phyloP scores from a whole-genome alignment of 2,113 vertebrate species.

The Euleptes europaea region DNA sequence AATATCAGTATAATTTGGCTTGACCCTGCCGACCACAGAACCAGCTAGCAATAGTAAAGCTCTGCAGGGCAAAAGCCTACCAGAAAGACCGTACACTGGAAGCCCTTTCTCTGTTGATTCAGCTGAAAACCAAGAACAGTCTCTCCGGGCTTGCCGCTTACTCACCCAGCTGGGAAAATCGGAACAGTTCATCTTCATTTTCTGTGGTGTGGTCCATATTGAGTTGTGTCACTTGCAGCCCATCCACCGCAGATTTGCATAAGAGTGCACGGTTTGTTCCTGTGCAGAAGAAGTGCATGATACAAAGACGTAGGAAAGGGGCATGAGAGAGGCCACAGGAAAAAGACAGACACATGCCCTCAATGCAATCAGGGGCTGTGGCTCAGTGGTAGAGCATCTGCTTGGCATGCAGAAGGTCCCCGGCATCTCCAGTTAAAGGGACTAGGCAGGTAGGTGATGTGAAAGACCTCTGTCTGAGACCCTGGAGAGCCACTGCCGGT shows the following conservation, averaged over 20 bases:
- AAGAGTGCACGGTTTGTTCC: constrained; percentile 93
- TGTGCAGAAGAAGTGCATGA: constrained; percentile 64
- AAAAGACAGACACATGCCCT: constrained; percentile 13
- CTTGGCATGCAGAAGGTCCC: too few species aligned
- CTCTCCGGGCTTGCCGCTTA: background rate
- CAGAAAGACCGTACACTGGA: background rate
- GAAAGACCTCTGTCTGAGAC: too few species aligned
- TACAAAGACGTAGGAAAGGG: constrained; percentile 22
- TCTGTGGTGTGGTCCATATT: constrained; percentile 89
- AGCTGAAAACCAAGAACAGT: background rate
- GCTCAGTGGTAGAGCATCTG: too few species aligned
- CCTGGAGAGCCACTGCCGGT: too few species aligned
- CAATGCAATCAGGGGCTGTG: too few species aligned
- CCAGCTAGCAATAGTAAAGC: background rate
- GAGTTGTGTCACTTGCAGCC: constrained; percentile 94
- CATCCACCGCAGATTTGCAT: constrained; percentile 92
- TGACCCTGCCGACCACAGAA: background rate
- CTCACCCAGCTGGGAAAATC: constrained; percentile 92
- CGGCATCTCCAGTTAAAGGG: too few species aligned
- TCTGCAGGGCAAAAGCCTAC: background rate
- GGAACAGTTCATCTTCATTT: constrained; percentile 94
- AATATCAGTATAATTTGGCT: background rate
- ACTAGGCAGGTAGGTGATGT: too few species aligned
- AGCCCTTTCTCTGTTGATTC: background rate
- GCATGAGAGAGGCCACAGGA: background rate